phyloP scores from a whole-genome alignment of 2,113 vertebrate species.

The Dicrurus megarhynchus region DNA sequence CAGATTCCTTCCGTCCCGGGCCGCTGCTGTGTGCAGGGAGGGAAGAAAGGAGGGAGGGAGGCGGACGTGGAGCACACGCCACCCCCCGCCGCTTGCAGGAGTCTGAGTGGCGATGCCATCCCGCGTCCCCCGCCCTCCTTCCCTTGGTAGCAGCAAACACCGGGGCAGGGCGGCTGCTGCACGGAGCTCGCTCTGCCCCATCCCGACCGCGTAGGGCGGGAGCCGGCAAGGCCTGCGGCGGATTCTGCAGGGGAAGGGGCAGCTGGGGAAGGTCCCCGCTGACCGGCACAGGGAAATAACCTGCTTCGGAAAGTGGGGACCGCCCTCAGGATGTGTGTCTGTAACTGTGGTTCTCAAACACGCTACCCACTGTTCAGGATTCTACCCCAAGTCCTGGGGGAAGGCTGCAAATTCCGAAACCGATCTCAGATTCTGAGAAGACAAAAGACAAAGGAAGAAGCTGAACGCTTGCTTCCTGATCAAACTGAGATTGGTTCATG shows the following conservation, averaged over 20 bases:
- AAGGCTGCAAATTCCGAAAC: neutral
- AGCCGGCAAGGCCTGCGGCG: neutral
- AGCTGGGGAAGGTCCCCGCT: too few species aligned
- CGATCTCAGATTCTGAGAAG: neutral
- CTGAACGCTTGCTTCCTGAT: neutral
- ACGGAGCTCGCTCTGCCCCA: rapidly evolving
- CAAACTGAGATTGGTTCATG: rapidly evolving
- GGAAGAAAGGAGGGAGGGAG: too few species aligned
- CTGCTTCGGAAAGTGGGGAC: rapidly evolving
- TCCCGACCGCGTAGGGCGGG: rapidly evolving
- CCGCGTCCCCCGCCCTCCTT: rapidly evolving
- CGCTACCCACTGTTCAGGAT: rapidly evolving
- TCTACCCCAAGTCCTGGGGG: rapidly evolving
- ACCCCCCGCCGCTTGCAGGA: rapidly evolving
- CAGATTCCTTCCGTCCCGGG: rapidly evolving
- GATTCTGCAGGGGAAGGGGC: neutral
- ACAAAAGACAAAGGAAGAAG: neutral
- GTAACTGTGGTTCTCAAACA: neutral
- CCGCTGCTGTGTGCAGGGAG: neutral
- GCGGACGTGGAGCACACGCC: too few species aligned
- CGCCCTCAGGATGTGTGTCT: rapidly evolving
- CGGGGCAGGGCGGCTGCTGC: neutral
- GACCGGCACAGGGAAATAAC: rapidly evolving
- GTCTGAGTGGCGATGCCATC: too few species aligned
- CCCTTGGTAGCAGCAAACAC: rapidly evolving